Conservation (phyloP, 2,797 vertebrate genomes). For the Ceryle rudis region DNA sequence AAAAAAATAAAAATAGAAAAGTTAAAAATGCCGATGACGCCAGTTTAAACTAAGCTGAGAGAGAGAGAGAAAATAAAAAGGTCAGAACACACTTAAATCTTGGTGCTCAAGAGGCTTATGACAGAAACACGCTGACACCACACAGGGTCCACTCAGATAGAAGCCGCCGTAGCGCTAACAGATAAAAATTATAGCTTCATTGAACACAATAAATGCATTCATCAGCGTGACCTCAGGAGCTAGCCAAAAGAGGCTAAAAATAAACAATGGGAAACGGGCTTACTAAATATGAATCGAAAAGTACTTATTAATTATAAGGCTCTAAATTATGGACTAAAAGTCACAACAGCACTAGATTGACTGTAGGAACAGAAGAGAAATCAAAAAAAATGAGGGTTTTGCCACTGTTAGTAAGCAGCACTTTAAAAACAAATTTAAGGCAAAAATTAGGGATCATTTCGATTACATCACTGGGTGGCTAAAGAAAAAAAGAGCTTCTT, state of each 20-base stretch:
- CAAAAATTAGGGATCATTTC: background rate
- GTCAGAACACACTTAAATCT: background rate
- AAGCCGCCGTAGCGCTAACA: background rate
- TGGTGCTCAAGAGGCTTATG: background rate
- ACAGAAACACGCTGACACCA: background rate
- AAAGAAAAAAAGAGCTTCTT: background rate
- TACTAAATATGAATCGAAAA: background rate
- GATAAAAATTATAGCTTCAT: background rate
- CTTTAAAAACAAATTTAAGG: background rate
- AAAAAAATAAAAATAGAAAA: background rate
- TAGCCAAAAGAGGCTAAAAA: background rate
- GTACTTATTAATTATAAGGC: background rate
- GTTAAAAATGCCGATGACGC: background rate
- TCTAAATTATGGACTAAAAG: background rate
- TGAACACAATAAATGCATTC: background rate
- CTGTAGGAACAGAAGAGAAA: background rate
- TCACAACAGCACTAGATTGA: background rate
- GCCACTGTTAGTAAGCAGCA: background rate
- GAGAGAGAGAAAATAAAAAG: accelerated
- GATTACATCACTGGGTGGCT: background rate
- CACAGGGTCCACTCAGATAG: accelerated
- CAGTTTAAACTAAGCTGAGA: background rate
- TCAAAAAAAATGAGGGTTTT: background rate
- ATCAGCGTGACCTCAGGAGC: background rate
- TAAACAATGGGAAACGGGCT: background rate